Evolutionary conservation across 2,113 vertebrate species (phyloP), one percentile per base, ranked within the genome.

Genomic region (Muscicapa adusta): DNA sequence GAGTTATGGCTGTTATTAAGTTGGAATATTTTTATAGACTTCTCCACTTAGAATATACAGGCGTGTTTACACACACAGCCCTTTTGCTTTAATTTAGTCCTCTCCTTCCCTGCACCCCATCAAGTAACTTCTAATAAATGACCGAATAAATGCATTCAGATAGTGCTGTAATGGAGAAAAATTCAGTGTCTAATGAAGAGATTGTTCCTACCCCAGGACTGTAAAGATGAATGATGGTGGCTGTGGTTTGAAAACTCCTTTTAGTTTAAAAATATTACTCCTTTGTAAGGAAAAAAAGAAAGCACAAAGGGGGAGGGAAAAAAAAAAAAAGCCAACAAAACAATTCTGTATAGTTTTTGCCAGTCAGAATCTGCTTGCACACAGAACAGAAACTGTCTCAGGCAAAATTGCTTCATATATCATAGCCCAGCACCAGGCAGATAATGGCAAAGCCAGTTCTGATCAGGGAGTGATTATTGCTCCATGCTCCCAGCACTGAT

Each of bases 391-490:
- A 92, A 83, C 58, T 97, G 96, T 94, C 92, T n/a, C 85, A 91
- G 88, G 73, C 82, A 94, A 97, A 97, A 97, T 97, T 97, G 96
- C 92, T 96, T 96, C 96, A 96, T 97, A 90, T 94, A 97, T 97
- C 96, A 97, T 47, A 89, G 89, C 48, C 88, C 85, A 96, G 78
- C 95, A 93, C 75, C 79, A 67, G 86, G 91, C 95, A 95, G 96
- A 97, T 97, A 97, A 96, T 91, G 76, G 93, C 91, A 94, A 85
- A 97, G 34, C 78, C 82, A 94, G 94, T 48, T 95, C 93, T 96
- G 97, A 96, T 96, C 90, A 83, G 90, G 90, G 94, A 95, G 86
- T 91, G 96, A 96, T 97, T 95, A 97, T 88, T 94, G 68, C 61
- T 92, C 85, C 12, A 3, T 60, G 89, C 95, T 93, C 92, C 48